Evolutionary conservation across 2,797 vertebrate genomes (phyloP), one percentile per base, ranked within the genome.

Genomic region (Poecilia velifera): DNA sequence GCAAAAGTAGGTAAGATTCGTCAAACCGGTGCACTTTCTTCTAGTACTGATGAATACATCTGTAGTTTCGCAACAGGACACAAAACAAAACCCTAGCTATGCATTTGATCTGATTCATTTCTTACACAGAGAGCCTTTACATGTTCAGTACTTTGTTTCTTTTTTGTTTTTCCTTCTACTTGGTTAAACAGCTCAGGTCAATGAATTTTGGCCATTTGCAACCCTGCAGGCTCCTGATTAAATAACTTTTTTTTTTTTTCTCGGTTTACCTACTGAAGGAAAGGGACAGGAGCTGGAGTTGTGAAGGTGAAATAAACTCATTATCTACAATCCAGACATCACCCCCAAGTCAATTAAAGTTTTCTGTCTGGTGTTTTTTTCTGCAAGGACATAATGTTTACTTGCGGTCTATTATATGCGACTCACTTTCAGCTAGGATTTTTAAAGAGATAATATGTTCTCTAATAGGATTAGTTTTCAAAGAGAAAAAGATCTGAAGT

Each of bases 351-450:
- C 13, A 45, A 71, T 71, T 46, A 71, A 71, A 45, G 25, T 71
- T 45, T 71, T 71, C 68, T 71, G 41, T 71, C 41, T 71, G 25
- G 6, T 14, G 6, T 13, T 16, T 46, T 43, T 45, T 28, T 8
- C 68, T 71, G 41, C 68, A 71, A 71, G 25, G 68, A 71, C 25
- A 45, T 13, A 45, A 71, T 45, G 10, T 71, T 71, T 71, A 45
- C 41, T 71, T 71, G 68, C 25, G 0, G 25, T 46, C 25, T 71
- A 45, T 14, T n/a, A 28, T 25, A 71, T 45, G 41, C 10, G 25
- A 28, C 25, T 28, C 41, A 45, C 12, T 71, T 28, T n/a, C 68
- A 71, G 25, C 25, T 28, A 7, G 68, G n/a, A 28, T 46, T 7
- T 18, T 70, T n/a, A 70, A 43, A 43, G 39, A 71, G 68, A 28